A percentile compares a stretch with the other conserved stretches of the same genome.
These are phyloP conservation scores for Mycetomoellerius zeteki DNA, from an alignment of 1,140 invertebrate genomes.

Conservation along the genomic window DNA sequence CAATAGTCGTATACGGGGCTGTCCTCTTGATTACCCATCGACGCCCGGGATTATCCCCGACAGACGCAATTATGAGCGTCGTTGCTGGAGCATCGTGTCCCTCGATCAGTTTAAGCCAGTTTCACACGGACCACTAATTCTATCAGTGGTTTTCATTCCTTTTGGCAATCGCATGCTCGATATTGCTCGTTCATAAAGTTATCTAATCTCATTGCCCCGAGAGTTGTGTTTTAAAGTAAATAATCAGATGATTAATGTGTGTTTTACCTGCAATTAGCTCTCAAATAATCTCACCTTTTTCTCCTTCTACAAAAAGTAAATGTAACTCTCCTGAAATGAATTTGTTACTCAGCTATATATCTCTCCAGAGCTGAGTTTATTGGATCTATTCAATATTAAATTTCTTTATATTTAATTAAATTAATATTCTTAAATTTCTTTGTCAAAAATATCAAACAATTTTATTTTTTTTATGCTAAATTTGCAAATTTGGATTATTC, in stretches of 20 bases:
- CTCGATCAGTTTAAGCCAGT: constrained; percentile 37
- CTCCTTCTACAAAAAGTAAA: background rate
- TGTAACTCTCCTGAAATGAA: too few relatives aligned
- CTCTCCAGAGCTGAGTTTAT: too few relatives aligned
- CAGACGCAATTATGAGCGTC: constrained; percentile 55
- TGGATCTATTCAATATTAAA: too few relatives aligned
- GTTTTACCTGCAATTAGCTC: background rate
- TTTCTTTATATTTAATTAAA: too few relatives aligned
- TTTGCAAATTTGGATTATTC: too few relatives aligned
- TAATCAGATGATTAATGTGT: background rate
- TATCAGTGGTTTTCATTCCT: background rate
- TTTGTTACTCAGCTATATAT: too few relatives aligned
- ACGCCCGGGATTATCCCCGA: constrained; percentile 49
- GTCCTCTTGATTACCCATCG: constrained; percentile 57
- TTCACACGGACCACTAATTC: constrained; percentile 32
- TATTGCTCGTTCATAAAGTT: background rate
- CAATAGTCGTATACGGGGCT: constrained; percentile 16
- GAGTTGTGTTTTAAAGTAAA: background rate
- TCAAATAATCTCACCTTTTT: background rate
- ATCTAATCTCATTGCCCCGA: background rate
- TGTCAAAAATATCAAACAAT: too few relatives aligned
- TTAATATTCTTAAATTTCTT: too few relatives aligned
- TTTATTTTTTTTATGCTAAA: too few relatives aligned
- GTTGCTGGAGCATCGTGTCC: constrained; percentile 37
- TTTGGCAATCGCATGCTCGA: background rate